Conservation (phyloP, 2,797 vertebrate genomes). For the Ptychobarbus kaznakovi region DNA sequence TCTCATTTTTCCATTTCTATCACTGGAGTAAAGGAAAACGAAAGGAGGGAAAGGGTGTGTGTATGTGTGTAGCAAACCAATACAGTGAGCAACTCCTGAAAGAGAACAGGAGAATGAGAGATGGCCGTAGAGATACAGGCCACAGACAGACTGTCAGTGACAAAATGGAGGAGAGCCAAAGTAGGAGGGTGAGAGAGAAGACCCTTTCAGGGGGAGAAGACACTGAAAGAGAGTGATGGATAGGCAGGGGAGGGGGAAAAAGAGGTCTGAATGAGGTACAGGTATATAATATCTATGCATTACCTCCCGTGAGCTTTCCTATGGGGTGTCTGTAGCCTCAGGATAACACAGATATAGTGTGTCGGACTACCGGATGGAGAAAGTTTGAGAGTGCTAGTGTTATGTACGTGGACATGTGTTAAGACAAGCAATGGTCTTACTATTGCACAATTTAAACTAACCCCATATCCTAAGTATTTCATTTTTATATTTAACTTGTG, state of each 20-base stretch:
- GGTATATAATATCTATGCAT: constrained; percentile 62
- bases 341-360: constrained; percentile 15
- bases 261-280: constrained; percentile 40
- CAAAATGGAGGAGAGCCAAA: constrained; percentile 29
- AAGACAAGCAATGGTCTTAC: background rate
- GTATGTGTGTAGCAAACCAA: constrained; percentile 27
- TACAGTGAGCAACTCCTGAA: constrained; percentile 13
- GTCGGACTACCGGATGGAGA: constrained; percentile 8
- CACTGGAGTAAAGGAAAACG: constrained; percentile 18
- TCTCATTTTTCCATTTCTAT: constrained; percentile 28
- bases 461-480: background rate
- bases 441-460: background rate
- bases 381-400: constrained; percentile 1
- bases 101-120: constrained; percentile 33
- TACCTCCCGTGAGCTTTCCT: constrained; percentile 40
- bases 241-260: constrained; percentile 25
- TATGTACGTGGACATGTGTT: background rate
- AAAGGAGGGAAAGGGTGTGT: background rate
- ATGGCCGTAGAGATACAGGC: constrained; percentile 13
- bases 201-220: constrained; percentile 4
- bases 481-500: background rate
- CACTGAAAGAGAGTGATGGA: constrained; percentile 29
- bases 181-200: constrained; percentile 21
- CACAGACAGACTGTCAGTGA: constrained; percentile 27
- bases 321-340: constrained; percentile 19